Evolutionary conservation across 1,140 invertebrate genomes (phyloP).

Genomic region (Ostrea edulis): DNA sequence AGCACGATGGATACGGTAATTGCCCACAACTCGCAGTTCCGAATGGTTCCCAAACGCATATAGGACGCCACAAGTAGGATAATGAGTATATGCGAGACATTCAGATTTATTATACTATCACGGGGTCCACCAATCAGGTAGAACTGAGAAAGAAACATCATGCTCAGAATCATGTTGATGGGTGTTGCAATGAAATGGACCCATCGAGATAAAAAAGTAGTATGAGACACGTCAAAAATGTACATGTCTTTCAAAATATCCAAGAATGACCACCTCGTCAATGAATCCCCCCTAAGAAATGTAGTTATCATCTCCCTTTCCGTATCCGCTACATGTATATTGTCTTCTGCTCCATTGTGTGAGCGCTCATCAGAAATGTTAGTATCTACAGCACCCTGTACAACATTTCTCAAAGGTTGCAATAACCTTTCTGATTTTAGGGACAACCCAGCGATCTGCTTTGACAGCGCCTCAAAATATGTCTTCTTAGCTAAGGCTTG

Average conservation of each 20-base stretch:
- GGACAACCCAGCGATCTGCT: background rate
- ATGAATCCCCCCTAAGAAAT: background rate
- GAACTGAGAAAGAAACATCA: conserved; percentile 13
- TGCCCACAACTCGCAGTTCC: background rate
- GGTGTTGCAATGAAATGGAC: conserved; percentile 26
- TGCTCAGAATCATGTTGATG: conserved; percentile 10
- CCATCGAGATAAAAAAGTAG: background rate
- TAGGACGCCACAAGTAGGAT: background rate
- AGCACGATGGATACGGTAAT: background rate
- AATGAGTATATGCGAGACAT: background rate
- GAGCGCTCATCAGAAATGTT: background rate
- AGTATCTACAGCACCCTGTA: background rate
- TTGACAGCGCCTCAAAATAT: background rate
- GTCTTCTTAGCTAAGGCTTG: background rate
- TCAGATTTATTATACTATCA: conserved; percentile 11
- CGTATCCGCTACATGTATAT: background rate
- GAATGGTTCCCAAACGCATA: conserved; percentile 5
- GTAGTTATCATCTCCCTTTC: background rate
- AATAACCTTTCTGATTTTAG: background rate
- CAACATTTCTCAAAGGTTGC: background rate
- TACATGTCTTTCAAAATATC: conserved; percentile 28
- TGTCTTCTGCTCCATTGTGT: background rate
- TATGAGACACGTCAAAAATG: background rate
- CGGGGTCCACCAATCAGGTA: background rate
- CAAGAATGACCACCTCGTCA: background rate